phyloP scores from a whole-genome alignment of 1,140 invertebrate genomes.

The Antheraea mylitta region DNA sequence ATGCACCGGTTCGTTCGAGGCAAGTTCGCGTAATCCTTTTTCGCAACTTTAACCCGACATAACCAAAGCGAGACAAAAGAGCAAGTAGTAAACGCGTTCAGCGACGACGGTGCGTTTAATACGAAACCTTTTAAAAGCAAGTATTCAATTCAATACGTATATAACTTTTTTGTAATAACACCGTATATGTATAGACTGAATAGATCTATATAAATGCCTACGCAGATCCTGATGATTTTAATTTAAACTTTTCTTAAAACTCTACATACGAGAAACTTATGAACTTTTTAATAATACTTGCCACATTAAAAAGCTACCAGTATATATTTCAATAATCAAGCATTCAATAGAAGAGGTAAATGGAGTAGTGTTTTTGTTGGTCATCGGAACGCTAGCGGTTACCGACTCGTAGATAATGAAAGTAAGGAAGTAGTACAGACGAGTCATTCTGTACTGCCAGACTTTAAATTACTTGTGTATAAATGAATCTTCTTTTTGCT shows the following conservation, averaged over 20 bases:
- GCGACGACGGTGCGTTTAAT: too few relatives aligned
- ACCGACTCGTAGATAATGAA: conserved; percentile 15
- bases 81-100: too few relatives aligned
- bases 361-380: conserved; percentile 20
- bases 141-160: too few relatives aligned
- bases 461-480: conserved; percentile 2
- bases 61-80: too few relatives aligned
- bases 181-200: too few relatives aligned
- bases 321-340: background rate
- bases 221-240: too few relatives aligned
- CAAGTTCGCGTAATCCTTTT: too few relatives aligned
- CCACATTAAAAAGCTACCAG: background rate
- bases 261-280: background rate
- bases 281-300: background rate
- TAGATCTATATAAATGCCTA: too few relatives aligned
- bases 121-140: too few relatives aligned
- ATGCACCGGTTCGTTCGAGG: too few relatives aligned
- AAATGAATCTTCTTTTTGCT: background rate
- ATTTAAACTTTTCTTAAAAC: background rate
- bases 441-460: background rate
- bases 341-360: background rate
- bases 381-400: conserved; percentile 17
- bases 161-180: too few relatives aligned
- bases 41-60: too few relatives aligned
- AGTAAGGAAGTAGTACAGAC: conserved; percentile 18